Evolutionary conservation across 2,888 invertebrate genomes (phyloP).

Genomic region (Baccha elongata): DNA sequence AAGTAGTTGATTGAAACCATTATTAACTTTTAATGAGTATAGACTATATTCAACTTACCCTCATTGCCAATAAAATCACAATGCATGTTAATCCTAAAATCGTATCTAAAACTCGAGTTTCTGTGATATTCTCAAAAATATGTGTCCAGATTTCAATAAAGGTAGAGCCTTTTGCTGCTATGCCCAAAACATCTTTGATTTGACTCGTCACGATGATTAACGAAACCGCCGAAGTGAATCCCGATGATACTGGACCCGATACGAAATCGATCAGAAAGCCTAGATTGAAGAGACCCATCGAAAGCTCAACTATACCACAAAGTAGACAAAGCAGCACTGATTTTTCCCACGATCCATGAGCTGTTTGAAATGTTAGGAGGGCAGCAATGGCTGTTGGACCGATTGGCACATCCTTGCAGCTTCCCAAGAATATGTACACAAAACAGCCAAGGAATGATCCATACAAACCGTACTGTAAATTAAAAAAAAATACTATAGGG

Average conservation of each 20-base stretch:
- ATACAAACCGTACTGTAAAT: conserved; percentile 92
- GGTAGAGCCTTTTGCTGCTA: conserved; percentile 88
- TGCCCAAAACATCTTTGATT: conserved; percentile 91
- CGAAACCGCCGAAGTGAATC: conserved; percentile 95
- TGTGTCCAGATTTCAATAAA: conserved; percentile 91
- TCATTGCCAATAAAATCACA: conserved; percentile 88
- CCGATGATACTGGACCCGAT: conserved; percentile 93
- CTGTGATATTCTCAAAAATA: conserved; percentile 86
- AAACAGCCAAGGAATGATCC: conserved; percentile 96
- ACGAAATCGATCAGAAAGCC: conserved; percentile 95
- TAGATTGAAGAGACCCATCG: conserved; percentile 92
- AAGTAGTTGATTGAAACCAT: neutral
- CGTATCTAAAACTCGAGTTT: conserved; percentile 88
- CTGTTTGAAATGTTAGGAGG: conserved; percentile 91
- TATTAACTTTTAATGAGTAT: neutral
- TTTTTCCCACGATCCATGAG: conserved; percentile 84
- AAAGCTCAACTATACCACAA: conserved; percentile 88
- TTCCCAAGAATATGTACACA: conserved; percentile 94
- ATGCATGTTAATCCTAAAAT: conserved; percentile 90
- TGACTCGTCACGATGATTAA: conserved; percentile 95
- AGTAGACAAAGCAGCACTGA: conserved; percentile 90
- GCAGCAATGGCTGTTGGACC: conserved; percentile 97
- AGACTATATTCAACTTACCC: conserved; percentile 83
- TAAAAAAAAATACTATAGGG: neutral
- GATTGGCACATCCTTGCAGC: conserved; percentile 95